These are phyloP conservation scores for Macrosteles quadrilineatus DNA, from an alignment of 1,140 invertebrate genomes.

Conservation along the genomic window DNA sequence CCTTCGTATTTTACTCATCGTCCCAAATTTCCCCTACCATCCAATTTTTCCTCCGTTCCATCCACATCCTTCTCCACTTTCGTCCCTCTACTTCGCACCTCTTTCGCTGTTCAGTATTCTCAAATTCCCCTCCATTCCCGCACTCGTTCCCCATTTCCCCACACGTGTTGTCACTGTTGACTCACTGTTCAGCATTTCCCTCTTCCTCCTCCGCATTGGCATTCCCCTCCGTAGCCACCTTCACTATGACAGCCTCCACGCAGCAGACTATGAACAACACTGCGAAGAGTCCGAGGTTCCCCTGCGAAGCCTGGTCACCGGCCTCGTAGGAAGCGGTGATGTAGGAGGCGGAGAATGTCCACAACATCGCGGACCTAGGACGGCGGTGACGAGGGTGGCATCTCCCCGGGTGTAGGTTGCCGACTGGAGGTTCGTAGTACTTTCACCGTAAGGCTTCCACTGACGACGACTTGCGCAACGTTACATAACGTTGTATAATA, in stretches of 20 bases:
- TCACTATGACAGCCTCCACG: constrained; percentile 41
- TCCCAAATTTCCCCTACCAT: no score
- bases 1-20: no score
- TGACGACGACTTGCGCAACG: constrained; percentile 1
- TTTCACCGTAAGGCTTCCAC: constrained; percentile 3
- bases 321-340: not conserved
- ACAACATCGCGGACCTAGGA: constrained; percentile 13
- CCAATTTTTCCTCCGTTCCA: no score
- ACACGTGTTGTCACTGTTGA: constrained; percentile 20
- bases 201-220: not conserved
- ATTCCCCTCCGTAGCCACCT: constrained; percentile 31
- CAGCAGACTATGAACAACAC: constrained; percentile 41
- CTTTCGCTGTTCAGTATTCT: no score
- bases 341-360: constrained; percentile 1
- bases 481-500: constrained; percentile 23
- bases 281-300: constrained; percentile 42
- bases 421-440: not conserved
- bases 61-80: no score
- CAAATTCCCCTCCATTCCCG: not conserved
- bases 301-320: constrained; percentile 21
- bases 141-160: constrained; percentile 20
- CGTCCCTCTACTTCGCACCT: no score
- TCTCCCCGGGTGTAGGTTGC: not conserved
- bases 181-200: not conserved
- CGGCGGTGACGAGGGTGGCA: not conserved